These are phyloP conservation scores for Florisuga fusca DNA, from an alignment of 2,797 vertebrate genomes.

Conservation along the genomic window DNA sequence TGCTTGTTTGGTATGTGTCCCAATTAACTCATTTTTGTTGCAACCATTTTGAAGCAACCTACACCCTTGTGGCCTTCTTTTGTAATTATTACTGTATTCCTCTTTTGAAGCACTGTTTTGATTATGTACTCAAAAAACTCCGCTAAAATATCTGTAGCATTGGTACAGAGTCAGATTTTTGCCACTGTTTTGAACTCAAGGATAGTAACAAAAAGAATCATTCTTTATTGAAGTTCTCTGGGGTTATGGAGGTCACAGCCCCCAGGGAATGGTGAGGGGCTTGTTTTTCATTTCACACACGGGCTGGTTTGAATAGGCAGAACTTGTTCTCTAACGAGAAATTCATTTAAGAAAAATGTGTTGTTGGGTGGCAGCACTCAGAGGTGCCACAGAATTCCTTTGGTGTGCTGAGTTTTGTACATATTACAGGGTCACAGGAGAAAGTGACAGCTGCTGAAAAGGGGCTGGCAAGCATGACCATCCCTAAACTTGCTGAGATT, in stretches of 20 bases:
- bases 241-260: not conserved
- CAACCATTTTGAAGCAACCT: conserved; percentile 60
- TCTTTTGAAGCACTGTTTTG: conserved; percentile 61
- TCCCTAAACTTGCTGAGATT: not conserved
- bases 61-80: conserved; percentile 62
- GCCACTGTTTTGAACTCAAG: conserved; percentile 34
- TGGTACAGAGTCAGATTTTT: conserved; percentile 14
- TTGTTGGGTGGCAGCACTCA: not conserved
- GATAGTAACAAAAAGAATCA: conserved; percentile 6
- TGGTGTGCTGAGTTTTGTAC: not conserved
- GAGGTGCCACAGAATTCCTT: not conserved
- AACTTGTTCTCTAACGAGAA: conserved; percentile 18
- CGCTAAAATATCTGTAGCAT: conserved; percentile 51
- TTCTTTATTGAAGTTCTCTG: conserved; percentile 26
- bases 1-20: conserved; percentile 64
- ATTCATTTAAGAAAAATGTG: not conserved
- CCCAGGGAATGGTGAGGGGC: not conserved
- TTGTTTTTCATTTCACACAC: no score
- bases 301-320: conserved; percentile 28
- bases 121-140: conserved; percentile 61
- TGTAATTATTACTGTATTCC: conserved; percentile 39
- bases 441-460: not conserved
- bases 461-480: not conserved
- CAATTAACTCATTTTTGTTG: conserved; percentile 72
- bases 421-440: not conserved